A percentile compares a stretch with the other conserved stretches of the same genome.
These are phyloP conservation scores for Atherix ibis DNA, from an alignment of 2,888 invertebrate genomes.

Conservation along the genomic window DNA sequence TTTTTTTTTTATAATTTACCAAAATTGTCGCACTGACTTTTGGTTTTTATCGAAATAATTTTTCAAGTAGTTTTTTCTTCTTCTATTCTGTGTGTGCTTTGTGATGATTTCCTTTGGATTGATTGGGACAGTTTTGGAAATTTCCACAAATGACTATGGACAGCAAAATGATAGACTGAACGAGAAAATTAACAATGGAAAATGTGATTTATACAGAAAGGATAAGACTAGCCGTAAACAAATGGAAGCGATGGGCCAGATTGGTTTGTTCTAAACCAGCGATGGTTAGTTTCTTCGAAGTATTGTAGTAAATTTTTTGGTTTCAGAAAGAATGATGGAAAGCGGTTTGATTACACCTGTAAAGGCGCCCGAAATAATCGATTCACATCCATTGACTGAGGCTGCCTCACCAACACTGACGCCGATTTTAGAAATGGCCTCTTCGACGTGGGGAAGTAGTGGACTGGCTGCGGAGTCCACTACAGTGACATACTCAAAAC, in stretches of 20 bases:
- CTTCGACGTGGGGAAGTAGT: constrained; percentile 19
- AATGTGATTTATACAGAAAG: constrained; percentile 39
- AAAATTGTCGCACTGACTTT: too few species aligned
- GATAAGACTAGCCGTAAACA: constrained; percentile 27
- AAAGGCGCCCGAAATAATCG: constrained; percentile 31
- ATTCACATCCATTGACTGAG: too few species aligned
- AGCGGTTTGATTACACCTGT: constrained; percentile 38
- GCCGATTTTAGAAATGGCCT: constrained; percentile 20
- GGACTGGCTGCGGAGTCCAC: too few species aligned
- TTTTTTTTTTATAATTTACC: too few species aligned
- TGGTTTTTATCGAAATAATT: too few species aligned
- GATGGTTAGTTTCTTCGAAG: constrained; percentile 4
- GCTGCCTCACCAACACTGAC: constrained; percentile 13
- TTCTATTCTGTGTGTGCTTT: too few species aligned
- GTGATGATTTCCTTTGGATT: constrained; percentile 1
- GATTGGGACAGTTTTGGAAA: constrained; percentile 77
- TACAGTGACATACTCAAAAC: too few species aligned
- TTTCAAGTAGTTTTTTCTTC: too few species aligned
- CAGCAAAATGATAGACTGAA: constrained; percentile 37
- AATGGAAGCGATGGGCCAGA: constrained; percentile 24
- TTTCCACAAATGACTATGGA: constrained; percentile 66
- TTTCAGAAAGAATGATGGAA: constrained; percentile 37
- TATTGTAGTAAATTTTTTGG: constrained; percentile 4
- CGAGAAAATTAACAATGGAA: constrained; percentile 46
- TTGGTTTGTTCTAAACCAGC: constrained; percentile 25